These are phyloP conservation scores for Microctenopoma steveboyesi DNA, from an alignment of 2,797 vertebrate species.

Conservation along the genomic window DNA sequence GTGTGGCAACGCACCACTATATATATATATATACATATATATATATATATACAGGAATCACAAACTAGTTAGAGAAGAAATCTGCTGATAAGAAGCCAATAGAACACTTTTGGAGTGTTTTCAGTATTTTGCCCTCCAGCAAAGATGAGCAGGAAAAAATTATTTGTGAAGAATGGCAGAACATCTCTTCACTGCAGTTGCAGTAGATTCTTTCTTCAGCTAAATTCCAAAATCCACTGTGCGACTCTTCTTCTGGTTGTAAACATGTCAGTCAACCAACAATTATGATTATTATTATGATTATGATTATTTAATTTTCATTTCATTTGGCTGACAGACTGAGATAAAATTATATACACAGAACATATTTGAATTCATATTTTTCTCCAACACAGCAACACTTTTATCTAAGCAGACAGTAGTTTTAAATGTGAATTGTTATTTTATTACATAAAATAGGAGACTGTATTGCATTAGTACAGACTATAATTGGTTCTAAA, in stretches of 20 bases:
- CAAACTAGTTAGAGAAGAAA: no score
- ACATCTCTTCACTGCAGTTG: no score
- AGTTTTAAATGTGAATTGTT: no score
- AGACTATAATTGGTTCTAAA: constrained; percentile 1
- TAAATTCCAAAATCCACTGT: neutral
- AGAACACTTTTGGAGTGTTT: no score
- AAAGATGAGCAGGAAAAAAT: no score
- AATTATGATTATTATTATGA: no score
- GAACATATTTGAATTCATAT: neutral
- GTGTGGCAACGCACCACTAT: no score
- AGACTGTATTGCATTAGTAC: neutral
- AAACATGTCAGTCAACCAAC: neutral
- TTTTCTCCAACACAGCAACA: neutral
- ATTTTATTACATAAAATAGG: neutral
- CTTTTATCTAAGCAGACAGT: neutral
- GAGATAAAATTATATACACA: neutral
- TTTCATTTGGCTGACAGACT: neutral
- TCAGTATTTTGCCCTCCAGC: no score
- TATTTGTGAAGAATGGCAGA: no score
- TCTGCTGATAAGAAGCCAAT: no score
- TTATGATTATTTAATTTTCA: neutral
- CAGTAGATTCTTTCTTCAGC: neutral
- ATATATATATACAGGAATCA: no score
- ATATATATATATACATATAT: no score
- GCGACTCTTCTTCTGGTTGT: neutral